These are phyloP conservation scores for Drosophila murphyi DNA, from an alignment of 1,140 invertebrate genomes.

Conservation along the genomic window DNA sequence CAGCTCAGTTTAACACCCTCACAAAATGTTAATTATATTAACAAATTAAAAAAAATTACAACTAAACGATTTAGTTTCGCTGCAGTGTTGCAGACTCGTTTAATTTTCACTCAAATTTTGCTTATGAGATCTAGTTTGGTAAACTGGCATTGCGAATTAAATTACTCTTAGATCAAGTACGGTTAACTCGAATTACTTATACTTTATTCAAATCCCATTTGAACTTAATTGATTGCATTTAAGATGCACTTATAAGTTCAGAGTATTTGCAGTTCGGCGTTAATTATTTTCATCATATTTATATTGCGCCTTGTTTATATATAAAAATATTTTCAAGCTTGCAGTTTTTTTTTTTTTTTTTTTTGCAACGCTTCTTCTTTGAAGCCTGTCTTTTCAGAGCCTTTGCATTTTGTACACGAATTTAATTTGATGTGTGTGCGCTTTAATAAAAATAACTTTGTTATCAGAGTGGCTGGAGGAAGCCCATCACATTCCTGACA, in stretches of 20 bases:
- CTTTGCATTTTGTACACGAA: slow-evolving; percentile 48
- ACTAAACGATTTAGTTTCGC: background rate
- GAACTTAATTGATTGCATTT: no score
- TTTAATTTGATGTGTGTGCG: slow-evolving; percentile 61
- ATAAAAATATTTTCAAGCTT: slow-evolving; percentile 68
- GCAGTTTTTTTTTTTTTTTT: slow-evolving; percentile 43
- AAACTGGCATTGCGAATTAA: no score
- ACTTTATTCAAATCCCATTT: no score
- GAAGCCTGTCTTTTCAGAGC: background rate
- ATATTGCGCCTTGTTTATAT: slow-evolving; percentile 74
- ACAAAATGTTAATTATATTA: background rate
- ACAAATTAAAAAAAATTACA: background rate
- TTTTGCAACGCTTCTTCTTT: slow-evolving; percentile 20
- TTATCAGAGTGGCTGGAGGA: slow-evolving; percentile 30
- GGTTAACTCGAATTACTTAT: no score
- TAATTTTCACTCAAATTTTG: no score
- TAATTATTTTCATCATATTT: slow-evolving; percentile 31
- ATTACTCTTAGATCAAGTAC: no score
- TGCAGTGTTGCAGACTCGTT: background rate
- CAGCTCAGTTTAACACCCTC: slow-evolving; percentile 31
- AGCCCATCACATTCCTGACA: slow-evolving; percentile 19
- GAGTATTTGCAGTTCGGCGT: background rate
- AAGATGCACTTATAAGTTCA: background rate
- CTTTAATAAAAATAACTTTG: slow-evolving; percentile 63
- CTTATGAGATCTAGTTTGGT: no score